Conservation (phyloP, 2,888 invertebrate species). For the Tinea semifulvella region DNA sequence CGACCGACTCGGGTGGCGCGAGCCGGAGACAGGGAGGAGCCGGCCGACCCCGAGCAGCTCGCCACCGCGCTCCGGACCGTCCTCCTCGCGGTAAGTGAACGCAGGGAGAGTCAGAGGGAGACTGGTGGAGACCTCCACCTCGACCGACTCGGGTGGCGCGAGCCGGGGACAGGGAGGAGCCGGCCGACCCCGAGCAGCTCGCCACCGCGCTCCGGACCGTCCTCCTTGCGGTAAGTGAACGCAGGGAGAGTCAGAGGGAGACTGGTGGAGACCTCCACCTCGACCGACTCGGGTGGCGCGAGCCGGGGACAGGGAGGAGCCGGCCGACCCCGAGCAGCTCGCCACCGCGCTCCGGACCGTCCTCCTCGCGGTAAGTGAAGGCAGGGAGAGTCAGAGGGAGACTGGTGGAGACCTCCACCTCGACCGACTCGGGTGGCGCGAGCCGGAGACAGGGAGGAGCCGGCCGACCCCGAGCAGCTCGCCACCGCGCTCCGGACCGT, state of each 20-base stretch:
- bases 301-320: conserved; percentile 46
- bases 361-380: conserved; percentile 68
- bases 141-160: conserved; percentile 61
- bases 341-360: conserved; percentile 71
- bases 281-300: conserved; percentile 61
- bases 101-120: conserved; percentile 88
- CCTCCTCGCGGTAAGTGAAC: conserved; percentile 68
- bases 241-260: conserved; percentile 88
- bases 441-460: conserved; percentile 45
- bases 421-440: conserved; percentile 61
- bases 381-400: conserved; percentile 85
- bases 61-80: conserved; percentile 71
- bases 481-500: conserved; percentile 71
- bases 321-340: conserved; percentile 74
- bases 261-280: conserved; percentile 80
- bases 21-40: conserved; percentile 46
- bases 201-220: conserved; percentile 71
- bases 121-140: conserved; percentile 80
- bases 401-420: conserved; percentile 82
- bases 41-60: conserved; percentile 74
- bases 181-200: conserved; percentile 74
- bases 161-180: conserved; percentile 46
- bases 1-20: conserved; percentile 61
- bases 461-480: conserved; percentile 73
- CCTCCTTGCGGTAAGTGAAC: conserved; percentile 68